Percentiles rank a stretch among this genome's conserved stretches.
Evolutionary conservation across 2,797 vertebrate genomes (phyloP).

Genomic region (Mormyrus proboscirostris): DNA sequence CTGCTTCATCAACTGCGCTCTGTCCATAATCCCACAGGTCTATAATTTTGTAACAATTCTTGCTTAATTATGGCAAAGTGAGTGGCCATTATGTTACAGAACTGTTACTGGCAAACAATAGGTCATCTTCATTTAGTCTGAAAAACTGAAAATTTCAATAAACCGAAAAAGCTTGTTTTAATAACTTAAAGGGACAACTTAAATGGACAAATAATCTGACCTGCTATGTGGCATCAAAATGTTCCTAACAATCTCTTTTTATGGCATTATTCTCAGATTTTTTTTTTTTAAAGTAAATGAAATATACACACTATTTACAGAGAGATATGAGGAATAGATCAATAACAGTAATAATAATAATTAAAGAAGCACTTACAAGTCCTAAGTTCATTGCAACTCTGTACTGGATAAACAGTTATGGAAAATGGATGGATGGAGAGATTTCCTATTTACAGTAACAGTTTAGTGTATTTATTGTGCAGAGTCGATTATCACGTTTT

Average conservation of each 20-base stretch:
- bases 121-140: neutral
- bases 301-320: neutral
- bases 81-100: neutral
- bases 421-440: neutral
- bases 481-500: slow-evolving; percentile 54
- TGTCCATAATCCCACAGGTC: neutral
- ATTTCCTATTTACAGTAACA: neutral
- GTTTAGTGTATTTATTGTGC: slow-evolving; percentile 7
- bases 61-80: neutral
- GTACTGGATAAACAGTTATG: neutral
- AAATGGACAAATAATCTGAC: neutral
- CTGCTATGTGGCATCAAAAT: neutral
- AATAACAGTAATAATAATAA: neutral
- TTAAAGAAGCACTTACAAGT: neutral
- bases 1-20: neutral
- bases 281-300: neutral
- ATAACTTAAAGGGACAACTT: neutral
- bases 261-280: neutral
- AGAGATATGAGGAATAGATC: neutral
- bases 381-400: neutral
- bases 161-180: neutral
- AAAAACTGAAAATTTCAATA: neutral
- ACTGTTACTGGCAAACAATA: neutral
- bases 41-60: neutral
- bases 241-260: neutral